phyloP scores from a whole-genome alignment of 2,113 vertebrate species.

The Varanus komodoensis region DNA sequence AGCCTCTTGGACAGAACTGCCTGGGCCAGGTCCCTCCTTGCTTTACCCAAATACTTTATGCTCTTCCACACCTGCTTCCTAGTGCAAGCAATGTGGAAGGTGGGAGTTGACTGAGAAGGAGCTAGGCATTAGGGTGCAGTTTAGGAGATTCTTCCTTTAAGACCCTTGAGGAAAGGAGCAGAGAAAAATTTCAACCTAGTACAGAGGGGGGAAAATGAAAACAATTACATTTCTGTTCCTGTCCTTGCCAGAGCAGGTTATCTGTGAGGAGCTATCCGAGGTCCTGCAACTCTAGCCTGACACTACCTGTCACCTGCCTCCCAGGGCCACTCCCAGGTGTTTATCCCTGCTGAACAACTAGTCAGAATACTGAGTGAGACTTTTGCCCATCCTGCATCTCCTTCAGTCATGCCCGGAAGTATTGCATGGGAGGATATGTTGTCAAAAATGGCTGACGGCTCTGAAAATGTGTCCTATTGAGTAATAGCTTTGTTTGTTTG shows the following conservation, averaged over 20 bases:
- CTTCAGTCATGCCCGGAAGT: neutral
- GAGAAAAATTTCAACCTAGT: no score
- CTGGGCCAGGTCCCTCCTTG: neutral
- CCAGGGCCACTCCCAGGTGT: neutral
- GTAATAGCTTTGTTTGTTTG: neutral
- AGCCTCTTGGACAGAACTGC: neutral
- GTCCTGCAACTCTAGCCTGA: neutral
- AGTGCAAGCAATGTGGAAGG: neutral
- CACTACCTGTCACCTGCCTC: no score
- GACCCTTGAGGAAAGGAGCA: neutral
- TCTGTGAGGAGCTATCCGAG: neutral
- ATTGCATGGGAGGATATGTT: neutral
- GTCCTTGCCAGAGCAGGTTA: neutral
- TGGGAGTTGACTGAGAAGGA: neutral
- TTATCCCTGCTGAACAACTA: neutral
- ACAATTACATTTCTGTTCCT: no score
- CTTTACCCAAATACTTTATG: neutral
- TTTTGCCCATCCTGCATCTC: neutral
- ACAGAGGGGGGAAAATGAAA: no score
- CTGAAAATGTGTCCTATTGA: neutral
- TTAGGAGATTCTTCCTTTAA: neutral
- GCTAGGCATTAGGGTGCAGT: neutral
- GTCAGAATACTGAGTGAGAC: neutral
- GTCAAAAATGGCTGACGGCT: neutral
- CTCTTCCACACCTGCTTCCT: neutral